Percentiles rank a stretch among this genome's conserved stretches.
Conservation (phyloP, 2,113 vertebrate genomes). For the Neoarius graeffei region DNA sequence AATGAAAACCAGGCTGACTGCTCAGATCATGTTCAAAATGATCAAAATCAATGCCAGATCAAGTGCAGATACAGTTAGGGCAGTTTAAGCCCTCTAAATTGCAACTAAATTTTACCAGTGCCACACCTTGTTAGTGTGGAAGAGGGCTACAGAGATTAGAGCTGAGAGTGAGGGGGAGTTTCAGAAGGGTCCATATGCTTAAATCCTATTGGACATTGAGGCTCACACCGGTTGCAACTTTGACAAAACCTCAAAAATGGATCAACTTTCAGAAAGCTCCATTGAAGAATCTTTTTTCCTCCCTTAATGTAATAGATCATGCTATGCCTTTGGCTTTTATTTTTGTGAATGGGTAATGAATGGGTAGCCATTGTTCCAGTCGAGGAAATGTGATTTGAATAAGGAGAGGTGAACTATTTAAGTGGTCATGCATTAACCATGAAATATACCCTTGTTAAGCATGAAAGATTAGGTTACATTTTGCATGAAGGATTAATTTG, state of each 20-base stretch:
- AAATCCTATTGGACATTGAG: slow-evolving; percentile 49
- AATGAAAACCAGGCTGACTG: slow-evolving; percentile 80
- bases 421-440: slow-evolving; percentile 74
- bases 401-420: slow-evolving; percentile 70
- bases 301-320: slow-evolving; percentile 56
- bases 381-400: slow-evolving; percentile 69
- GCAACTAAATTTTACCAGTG: slow-evolving; percentile 60
- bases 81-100: slow-evolving; percentile 51
- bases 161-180: slow-evolving; percentile 48
- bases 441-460: slow-evolving; percentile 72
- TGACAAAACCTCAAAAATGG: slow-evolving; percentile 58
- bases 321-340: slow-evolving; percentile 63
- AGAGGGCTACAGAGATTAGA: slow-evolving; percentile 30
- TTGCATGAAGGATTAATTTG: slow-evolving; percentile 62
- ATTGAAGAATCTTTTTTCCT: slow-evolving; percentile 53
- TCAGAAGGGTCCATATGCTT: slow-evolving; percentile 45
- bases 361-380: slow-evolving; percentile 62
- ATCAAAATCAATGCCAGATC: slow-evolving; percentile 78
- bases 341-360: slow-evolving; percentile 57
- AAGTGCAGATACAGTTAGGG: slow-evolving; percentile 53
- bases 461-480: slow-evolving; percentile 68
- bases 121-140: slow-evolving; percentile 55
- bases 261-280: slow-evolving; percentile 57
- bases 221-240: slow-evolving; percentile 43
- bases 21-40: slow-evolving; percentile 71